Evolutionary conservation across 1,140 invertebrate species (phyloP).

Genomic region (Gyrodactylus bullatarudis): DNA sequence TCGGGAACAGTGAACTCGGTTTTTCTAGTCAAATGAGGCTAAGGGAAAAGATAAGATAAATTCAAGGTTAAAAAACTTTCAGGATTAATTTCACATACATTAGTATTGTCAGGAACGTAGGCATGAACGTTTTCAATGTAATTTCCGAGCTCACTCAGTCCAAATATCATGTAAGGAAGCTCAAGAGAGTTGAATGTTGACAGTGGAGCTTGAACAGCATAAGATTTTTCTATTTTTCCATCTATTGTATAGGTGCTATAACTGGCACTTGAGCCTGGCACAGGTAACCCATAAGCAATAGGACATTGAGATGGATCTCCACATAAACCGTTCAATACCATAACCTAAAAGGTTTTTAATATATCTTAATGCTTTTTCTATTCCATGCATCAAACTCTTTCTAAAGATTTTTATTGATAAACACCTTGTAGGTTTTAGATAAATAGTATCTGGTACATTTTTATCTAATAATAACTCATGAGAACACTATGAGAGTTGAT

Average conservation of each 20-base stretch:
- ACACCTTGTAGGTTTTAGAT: too few relatives aligned
- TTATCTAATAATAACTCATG: too few relatives aligned
- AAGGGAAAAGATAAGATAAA: neutral
- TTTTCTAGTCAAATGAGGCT: neutral
- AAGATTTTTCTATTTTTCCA: neutral
- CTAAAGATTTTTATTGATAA: too few relatives aligned
- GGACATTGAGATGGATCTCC: neutral
- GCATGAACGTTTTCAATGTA: neutral
- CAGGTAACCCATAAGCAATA: neutral
- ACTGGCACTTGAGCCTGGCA: neutral
- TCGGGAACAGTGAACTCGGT: neutral
- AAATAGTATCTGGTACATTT: too few relatives aligned
- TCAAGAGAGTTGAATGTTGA: neutral
- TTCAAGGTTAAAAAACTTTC: neutral
- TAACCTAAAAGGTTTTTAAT: neutral
- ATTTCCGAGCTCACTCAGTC: neutral
- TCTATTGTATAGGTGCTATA: neutral
- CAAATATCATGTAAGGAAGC: neutral
- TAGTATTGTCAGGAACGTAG: neutral
- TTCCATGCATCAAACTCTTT: too few relatives aligned
- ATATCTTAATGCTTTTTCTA: too few relatives aligned
- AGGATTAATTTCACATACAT: too few relatives aligned
- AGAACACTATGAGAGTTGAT: too few relatives aligned
- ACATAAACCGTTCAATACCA: conserved; percentile 3
- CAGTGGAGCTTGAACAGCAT: neutral